Evolutionary conservation across 2,113 vertebrate species (phyloP), one percentile per base, ranked within the genome.

Genomic region (Lipotes vexillifer): DNA sequence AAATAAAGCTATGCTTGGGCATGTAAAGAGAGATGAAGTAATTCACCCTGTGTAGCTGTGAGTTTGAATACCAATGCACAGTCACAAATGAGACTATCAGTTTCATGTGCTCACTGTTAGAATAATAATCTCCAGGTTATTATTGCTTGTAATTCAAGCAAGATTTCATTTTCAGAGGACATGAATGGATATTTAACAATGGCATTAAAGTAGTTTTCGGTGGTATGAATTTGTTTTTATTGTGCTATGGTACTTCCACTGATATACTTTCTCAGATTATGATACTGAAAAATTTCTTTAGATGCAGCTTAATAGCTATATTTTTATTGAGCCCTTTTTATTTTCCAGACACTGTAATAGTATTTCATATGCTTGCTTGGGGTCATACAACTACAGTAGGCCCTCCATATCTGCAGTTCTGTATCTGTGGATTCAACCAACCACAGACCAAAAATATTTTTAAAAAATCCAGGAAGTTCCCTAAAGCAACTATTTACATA

Each of bases 91-190:
- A 41, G n/a, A 65, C 23, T 27, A 20, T 80, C 63, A 1, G 1
- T 78, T 93, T 72, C 49, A 82, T 83, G n/a, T 90, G 25, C 17
- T 88, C 12, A 57, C 38, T 68, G 25, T 21, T 78, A 88, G 21
- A 63, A 81, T 31, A 86, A 82, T 77, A 78, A 18, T 52, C 25
- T 52, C 33, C 21, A 81, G 41, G 57, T 91, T 12, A 55, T 75
- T 75, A 75, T 75, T 46, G 72, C 41, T 75, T 75, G 41, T 15
- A 77, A 46, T 61, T 66, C 10, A 36, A 93, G 31, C 7, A 36
- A 81, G 49, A 33, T 75, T 80, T 94, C 49, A 25, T 92, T 95
- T 92, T 95, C n/a, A 93, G 65, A 91, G 68, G 41, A 49, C 14
- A 33, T 23, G 57, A 92, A 57, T 65, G 20, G 5, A 44, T 91